Evolutionary conservation across 2,113 vertebrate species (phyloP), one percentile per base, ranked within the genome.

Genomic region (Rhombomys opimus): DNA sequence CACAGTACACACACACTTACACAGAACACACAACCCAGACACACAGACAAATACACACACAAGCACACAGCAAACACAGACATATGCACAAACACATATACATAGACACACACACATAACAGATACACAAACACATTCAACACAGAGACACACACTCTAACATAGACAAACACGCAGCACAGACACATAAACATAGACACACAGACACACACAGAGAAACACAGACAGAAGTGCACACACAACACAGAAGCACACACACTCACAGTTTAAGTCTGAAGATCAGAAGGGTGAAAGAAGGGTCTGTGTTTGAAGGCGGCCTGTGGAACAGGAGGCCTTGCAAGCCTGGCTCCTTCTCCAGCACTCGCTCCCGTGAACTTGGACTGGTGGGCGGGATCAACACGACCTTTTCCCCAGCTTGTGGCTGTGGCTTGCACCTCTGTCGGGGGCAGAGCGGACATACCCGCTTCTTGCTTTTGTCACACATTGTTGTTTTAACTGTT

Each of bases 401-500:
- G 17, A 41, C 77, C 52, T 90, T 35, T 18, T 61, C 32, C 9
- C 14, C 54, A 30, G 65, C 50, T 38, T 25, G 3, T 11, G 15
- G 14, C 23, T 52, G 0, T 11, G 1, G 23, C 91, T 73, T 63
- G 22, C 76, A 30, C 57, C 41, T 89, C 35, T 46, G 0, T 2
- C 46, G 5, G n/a, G 2, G 54, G 1, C n/a, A n/a, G 38, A 14
- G 14, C 6, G 61, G 57, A 50, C 8, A 81, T 32, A 17, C 3
- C 12, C 41, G 23, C 32, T 2, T 50, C 52, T n/a, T 59, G 32
- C 23, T 17, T 91, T 25, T 7, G 13, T 10, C 12, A 7, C n/a
- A 22, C 72, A 14, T 20, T 93, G 22, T 7, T 68, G 57, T 95
- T 52, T 90, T 96, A 59, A 61, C 77, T 89, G 30, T 92, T 97